Evolutionary conservation across 1,140 invertebrate species (phyloP).

Genomic region (Micrasema longulum): DNA sequence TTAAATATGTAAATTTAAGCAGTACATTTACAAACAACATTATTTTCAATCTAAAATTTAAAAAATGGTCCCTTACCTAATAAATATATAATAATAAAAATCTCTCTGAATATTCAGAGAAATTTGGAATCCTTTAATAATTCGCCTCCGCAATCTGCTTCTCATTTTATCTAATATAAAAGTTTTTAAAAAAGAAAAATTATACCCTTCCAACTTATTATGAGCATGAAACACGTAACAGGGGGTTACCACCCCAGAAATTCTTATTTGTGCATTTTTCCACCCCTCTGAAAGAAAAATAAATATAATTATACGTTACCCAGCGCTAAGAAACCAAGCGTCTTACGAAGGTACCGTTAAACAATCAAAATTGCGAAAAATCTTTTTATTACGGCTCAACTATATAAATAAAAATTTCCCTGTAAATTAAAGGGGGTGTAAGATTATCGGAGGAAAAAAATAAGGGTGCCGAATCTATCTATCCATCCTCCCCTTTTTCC

Average conservation of each 20-base stretch:
- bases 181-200: conserved; percentile 68
- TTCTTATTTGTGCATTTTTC: conserved; percentile 44
- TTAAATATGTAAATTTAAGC: no score
- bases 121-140: conserved; percentile 53
- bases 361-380: conserved; percentile 47
- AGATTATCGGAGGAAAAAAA: conserved; percentile 59
- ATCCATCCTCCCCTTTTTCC: conserved; percentile 36
- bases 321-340: conserved; percentile 18
- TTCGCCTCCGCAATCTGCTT: conserved; percentile 51
- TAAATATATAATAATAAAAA: no score
- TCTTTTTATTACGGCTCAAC: conserved; percentile 31
- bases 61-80: no score
- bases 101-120: no score
- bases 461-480: conserved; percentile 60
- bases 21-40: no score
- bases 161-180: conserved; percentile 71
- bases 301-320: conserved; percentile 41
- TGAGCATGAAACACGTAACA: conserved; percentile 65
- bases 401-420: conserved; percentile 60
- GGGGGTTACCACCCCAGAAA: conserved; percentile 49
- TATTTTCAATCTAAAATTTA: no score
- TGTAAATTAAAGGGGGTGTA: conserved; percentile 65
- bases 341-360: conserved; percentile 11
- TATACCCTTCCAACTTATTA: conserved; percentile 66
- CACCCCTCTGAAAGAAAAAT: conserved; percentile 27